A percentile compares a stretch with the other conserved stretches of the same genome.
These are phyloP conservation scores for Aphelenchoides avenae DNA, from an alignment of 1,140 invertebrate species.

Conservation along the genomic window DNA sequence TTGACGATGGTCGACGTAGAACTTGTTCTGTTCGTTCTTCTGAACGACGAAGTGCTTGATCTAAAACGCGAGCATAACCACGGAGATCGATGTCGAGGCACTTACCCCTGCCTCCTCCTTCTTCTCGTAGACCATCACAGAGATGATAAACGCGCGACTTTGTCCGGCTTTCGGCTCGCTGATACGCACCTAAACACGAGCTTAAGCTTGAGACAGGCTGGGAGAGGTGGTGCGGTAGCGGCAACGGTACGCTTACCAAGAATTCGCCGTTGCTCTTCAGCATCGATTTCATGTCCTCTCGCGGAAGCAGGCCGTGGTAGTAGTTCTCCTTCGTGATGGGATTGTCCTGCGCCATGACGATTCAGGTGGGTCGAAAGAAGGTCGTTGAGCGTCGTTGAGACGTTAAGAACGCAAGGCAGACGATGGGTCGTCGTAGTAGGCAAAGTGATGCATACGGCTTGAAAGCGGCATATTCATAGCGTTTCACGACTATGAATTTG, in stretches of 20 bases:
- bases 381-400: no score
- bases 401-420: neutral
- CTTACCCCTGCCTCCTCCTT: conserved; percentile 20
- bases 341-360: neutral
- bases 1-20: conserved; percentile 10
- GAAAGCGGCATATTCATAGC: neutral
- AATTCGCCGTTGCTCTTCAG: conserved; percentile 28
- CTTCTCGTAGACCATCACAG: conserved; percentile 16
- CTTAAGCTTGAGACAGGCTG: neutral
- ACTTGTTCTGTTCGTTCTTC: conserved; percentile 19
- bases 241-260: conserved; percentile 1
- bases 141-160: conserved; percentile 12
- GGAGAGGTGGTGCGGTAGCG: neutral
- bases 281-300: conserved; percentile 24
- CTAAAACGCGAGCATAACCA: neutral
- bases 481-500: neutral
- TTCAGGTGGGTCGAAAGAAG: no score
- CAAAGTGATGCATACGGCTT: neutral
- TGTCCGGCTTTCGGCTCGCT: conserved; percentile 9
- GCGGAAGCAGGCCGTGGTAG: conserved; percentile 22
- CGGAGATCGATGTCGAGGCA: neutral
- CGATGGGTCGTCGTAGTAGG: neutral
- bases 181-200: neutral
- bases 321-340: neutral
- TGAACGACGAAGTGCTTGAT: neutral